A percentile compares a stretch with the other conserved stretches of the same genome.
Evolutionary conservation across 2,113 vertebrate species (phyloP).

Genomic region (Ictalurus punctatus): DNA sequence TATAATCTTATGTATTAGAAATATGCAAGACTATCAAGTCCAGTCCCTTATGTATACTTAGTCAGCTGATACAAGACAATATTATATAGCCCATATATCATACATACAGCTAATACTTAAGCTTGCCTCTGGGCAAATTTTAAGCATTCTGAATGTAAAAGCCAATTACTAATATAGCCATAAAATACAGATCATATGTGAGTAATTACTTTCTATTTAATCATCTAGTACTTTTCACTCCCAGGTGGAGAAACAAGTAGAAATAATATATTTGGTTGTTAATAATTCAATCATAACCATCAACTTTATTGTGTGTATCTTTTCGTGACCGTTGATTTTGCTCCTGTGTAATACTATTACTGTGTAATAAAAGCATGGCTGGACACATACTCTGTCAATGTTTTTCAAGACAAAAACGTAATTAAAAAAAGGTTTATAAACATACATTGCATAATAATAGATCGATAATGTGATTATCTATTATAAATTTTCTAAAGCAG

Average conservation of each 20-base stretch:
- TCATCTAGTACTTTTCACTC: not conserved
- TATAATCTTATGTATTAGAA: no score
- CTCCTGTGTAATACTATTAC: no score
- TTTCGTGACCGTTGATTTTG: not conserved
- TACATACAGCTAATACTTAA: not conserved
- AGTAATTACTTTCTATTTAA: not conserved
- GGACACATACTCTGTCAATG: not conserved
- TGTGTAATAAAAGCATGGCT: not conserved
- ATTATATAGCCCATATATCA: not conserved
- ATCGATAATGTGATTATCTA: not conserved
- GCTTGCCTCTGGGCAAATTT: no score
- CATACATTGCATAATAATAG: not conserved
- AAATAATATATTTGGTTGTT: not conserved
- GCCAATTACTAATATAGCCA: not conserved
- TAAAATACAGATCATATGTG: not conserved
- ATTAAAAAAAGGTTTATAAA: not conserved
- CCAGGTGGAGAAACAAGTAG: not conserved
- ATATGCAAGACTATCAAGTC: no score
- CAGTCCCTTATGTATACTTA: no score
- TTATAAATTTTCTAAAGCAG: not conserved
- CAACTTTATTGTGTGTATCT: not conserved
- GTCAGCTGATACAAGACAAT: no score
- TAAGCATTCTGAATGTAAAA: no score
- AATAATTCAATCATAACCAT: not conserved
- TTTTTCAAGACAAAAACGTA: not conserved